These are phyloP conservation scores for Anser brachyrhynchus DNA, from an alignment of 2,113 vertebrate genomes.

Conservation along the genomic window DNA sequence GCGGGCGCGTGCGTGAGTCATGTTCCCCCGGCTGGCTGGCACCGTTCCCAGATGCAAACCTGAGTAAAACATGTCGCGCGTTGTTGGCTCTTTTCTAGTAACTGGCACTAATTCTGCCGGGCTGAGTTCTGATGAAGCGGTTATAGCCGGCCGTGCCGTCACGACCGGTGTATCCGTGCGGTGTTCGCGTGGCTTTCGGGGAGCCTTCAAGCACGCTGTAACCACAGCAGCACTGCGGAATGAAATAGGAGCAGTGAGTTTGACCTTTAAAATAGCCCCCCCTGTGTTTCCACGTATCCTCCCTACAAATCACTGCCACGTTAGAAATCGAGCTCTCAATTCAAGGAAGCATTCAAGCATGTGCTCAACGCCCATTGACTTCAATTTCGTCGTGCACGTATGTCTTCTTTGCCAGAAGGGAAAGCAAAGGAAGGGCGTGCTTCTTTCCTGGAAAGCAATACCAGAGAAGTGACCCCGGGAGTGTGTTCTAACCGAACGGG, in stretches of 20 bases:
- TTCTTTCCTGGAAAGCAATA: constrained; percentile 11
- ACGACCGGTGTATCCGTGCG: background rate
- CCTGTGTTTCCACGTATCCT: background rate
- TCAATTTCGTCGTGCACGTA: background rate
- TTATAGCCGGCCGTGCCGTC: background rate
- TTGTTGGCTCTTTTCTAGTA: constrained; percentile 47
- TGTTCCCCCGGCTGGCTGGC: constrained; percentile 20
- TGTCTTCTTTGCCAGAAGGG: constrained; percentile 31
- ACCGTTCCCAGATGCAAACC: constrained; percentile 24
- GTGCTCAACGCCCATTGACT: constrained; percentile 3
- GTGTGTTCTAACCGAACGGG: constrained; percentile 8
- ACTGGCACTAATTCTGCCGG: constrained; percentile 43
- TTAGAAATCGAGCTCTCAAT: constrained; percentile 23
- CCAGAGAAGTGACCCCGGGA: background rate
- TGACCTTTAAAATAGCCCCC: constrained; percentile 16
- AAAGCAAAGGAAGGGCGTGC: background rate
- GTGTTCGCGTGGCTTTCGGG: background rate
- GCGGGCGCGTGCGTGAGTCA: background rate
- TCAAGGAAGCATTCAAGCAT: constrained; percentile 39
- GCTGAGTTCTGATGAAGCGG: background rate
- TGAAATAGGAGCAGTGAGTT: background rate
- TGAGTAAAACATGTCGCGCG: constrained; percentile 49
- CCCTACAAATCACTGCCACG: constrained; percentile 16
- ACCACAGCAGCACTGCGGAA: background rate
- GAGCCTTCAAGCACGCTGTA: background rate